Evolutionary conservation across 2,113 vertebrate species (phyloP).

Genomic region (Anolis carolinensis): DNA sequence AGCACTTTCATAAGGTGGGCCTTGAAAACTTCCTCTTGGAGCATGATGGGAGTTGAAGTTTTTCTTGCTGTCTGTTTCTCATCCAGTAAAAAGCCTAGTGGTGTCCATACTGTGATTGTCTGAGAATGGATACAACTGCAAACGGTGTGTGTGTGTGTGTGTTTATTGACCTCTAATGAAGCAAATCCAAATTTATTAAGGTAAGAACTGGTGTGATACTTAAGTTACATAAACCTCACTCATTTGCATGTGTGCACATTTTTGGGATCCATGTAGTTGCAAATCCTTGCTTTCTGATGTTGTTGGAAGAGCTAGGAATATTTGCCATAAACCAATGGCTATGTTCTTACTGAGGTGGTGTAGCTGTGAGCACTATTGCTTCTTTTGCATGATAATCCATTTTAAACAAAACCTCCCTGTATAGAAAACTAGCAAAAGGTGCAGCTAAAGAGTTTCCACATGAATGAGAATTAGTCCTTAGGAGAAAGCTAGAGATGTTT

Average conservation of each 20-base stretch:
- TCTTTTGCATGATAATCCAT: neutral
- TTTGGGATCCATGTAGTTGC: neutral
- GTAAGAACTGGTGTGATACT: neutral
- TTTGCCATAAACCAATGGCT: too few species aligned
- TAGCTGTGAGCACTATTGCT: neutral
- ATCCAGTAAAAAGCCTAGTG: too few species aligned
- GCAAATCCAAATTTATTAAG: too few species aligned
- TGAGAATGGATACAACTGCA: too few species aligned
- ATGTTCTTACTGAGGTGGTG: too few species aligned
- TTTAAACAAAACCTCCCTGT: neutral
- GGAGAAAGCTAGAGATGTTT: neutral
- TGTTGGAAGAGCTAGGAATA: neutral
- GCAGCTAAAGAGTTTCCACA: neutral
- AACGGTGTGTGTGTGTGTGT: too few species aligned
- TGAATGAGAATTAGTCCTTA: neutral
- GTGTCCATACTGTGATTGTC: too few species aligned
- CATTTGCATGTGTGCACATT: neutral
- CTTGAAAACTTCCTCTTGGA: too few species aligned
- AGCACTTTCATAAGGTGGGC: too few species aligned
- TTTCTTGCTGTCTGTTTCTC: too few species aligned
- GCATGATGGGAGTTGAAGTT: too few species aligned
- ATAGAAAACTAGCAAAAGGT: neutral
- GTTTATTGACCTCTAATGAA: too few species aligned
- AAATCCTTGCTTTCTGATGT: neutral
- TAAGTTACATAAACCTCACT: neutral